Evolutionary conservation across 1,140 invertebrate species (phyloP).

Genomic region (Euwallacea similis): DNA sequence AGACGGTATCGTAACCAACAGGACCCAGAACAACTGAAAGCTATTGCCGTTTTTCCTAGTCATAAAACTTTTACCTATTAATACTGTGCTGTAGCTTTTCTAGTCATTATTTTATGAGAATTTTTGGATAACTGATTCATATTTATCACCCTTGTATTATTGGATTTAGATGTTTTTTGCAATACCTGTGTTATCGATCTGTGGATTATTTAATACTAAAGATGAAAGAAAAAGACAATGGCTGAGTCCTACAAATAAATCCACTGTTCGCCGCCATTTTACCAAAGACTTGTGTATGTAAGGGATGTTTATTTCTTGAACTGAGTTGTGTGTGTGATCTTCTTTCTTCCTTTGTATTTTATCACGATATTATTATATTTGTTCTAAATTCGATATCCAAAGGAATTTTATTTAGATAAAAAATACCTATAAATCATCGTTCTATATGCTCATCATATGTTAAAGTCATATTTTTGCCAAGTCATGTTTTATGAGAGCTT

Average conservation of each 20-base stretch:
- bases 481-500: too few species aligned
- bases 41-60: constrained; percentile 69
- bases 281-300: constrained; percentile 22
- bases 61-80: constrained; percentile 61
- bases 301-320: background rate
- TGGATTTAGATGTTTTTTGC: too few species aligned
- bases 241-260: background rate
- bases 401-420: too few species aligned
- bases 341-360: background rate
- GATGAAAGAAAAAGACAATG: too few species aligned
- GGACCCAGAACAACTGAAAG: constrained; percentile 65
- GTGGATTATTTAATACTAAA: too few species aligned
- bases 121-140: background rate
- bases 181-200: too few species aligned
- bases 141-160: background rate
- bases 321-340: background rate
- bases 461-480: too few species aligned
- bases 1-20: constrained; percentile 74
- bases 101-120: constrained; percentile 39
- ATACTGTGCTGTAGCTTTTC: constrained; percentile 26
- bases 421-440: too few species aligned
- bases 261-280: constrained; percentile 24
- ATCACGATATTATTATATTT: too few species aligned
- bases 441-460: too few species aligned
- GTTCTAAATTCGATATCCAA: too few species aligned